These are phyloP conservation scores for Brachyopa scutellaris DNA, from an alignment of 2,888 invertebrate species.

Conservation along the genomic window DNA sequence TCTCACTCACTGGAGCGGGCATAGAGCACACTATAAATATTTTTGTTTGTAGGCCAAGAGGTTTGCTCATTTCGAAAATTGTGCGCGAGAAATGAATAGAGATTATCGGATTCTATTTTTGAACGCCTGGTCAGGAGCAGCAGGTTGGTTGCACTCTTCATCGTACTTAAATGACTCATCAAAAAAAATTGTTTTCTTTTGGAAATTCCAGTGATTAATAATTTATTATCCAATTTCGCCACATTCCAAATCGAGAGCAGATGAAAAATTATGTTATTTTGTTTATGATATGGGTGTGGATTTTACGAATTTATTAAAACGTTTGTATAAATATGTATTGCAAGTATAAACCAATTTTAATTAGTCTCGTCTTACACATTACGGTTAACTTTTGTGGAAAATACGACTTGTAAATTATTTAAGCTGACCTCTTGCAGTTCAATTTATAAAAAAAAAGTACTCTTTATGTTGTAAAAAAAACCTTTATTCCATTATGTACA, in stretches of 20 bases:
- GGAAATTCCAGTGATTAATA: constrained; percentile 58
- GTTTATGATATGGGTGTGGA: constrained; percentile 41
- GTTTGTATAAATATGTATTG: too few relatives aligned
- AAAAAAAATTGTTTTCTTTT: constrained; percentile 40
- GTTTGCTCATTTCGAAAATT: constrained; percentile 47
- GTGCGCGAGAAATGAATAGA: constrained; percentile 47
- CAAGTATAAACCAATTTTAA: constrained; percentile 9
- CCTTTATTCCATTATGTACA: constrained; percentile 54
- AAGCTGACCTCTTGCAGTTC: too few relatives aligned
- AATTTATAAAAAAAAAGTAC: too few relatives aligned
- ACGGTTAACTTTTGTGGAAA: background rate
- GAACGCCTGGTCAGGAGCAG: constrained; percentile 32
- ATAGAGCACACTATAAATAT: constrained; percentile 33
- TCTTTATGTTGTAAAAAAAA: constrained; percentile 23
- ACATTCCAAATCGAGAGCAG: constrained; percentile 34
- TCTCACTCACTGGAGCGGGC: constrained; percentile 29
- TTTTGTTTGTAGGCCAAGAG: constrained; percentile 34
- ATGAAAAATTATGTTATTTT: constrained; percentile 27
- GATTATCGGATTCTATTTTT: constrained; percentile 61
- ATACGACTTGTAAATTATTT: too few relatives aligned
- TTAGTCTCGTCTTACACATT: background rate
- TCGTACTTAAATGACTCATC: constrained; percentile 51
- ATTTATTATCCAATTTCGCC: constrained; percentile 68
- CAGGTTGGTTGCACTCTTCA: constrained; percentile 9
- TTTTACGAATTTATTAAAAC: constrained; percentile 41